Evolutionary conservation across 2,113 vertebrate genomes (phyloP), one percentile per base, ranked within the genome.

Genomic region (Gallinago undulata): DNA sequence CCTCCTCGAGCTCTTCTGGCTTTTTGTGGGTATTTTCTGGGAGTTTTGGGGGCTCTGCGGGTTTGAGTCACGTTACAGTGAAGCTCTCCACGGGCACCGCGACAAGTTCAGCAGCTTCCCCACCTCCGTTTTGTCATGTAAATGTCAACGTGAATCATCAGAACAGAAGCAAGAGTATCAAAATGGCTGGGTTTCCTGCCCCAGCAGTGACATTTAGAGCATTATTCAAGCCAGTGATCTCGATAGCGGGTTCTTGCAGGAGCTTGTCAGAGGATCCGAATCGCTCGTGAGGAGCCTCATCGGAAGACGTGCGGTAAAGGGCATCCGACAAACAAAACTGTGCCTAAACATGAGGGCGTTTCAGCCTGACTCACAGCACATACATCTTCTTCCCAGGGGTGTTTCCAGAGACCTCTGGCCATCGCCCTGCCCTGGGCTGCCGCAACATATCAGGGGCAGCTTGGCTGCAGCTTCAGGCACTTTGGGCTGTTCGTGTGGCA

Each of bases 61-160:
- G 3, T 81, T 63, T 64, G 64, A 92, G 77, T 93, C 50, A 39
- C 5, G 1, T 39, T 53, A 35, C 50, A 2, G 4, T 81, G 79
- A 90, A 70, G 82, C n/a, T 63, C 63, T 93, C 72, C 24, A 30
- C 47, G 25, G 83, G 14, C 60, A 18, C 60, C 25, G 6, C 1
- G 2, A 43, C 7, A 6, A 1, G 2, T 24, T 92, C 53, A 23
- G 81, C 62, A 79, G 45, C 63, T 79, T 64, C 51, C 21, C 37
- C 59, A 39, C 1, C 75, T 79, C 59, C 3, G 6, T 87, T 94
- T 81, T 95, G 86, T 90, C 83, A 56, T 50, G 60, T 94, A 96
- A 96, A 96, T 95, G 95, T 96, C 96, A 95, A 90, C 1, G 1
- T 96, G 96, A 96, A 92, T 97, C 93, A 97, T 56, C 80, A 41